Base-by-base conservation (phyloP, 2,888 invertebrate genomes). In the Baronia brevicornis region DNA sequence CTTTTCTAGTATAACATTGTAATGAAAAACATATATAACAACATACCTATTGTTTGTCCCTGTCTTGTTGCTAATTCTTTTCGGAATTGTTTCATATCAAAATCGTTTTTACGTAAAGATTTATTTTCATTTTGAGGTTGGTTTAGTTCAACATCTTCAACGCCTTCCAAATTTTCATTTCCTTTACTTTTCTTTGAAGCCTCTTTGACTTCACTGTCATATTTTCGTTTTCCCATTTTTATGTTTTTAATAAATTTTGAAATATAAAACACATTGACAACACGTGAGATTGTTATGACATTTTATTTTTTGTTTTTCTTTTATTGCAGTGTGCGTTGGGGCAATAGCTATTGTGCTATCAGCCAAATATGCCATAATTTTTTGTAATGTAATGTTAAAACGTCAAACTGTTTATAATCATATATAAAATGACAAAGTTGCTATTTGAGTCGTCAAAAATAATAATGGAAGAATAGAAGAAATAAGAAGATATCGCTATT, bases 81-180 rank as follows among this genome's bases (percentile, higher is more conserved):
- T 1, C 89, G 79, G 38, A 90, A 89, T 39, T 87, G 79, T 62
- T 87, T 84, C 36, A 88, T 73, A 57, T 88, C 87, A 51, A 89
- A 89, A 45, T 49, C 51, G 34, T 67, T 43, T 39, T 50, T 75
- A 41, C 57, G 43, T 14, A 52, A n/a, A 33, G 43, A 46, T 7
- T 42, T 40, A 36, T 46, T 22, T 39, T 52, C 45, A 41, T 48
- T 63, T 65, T 65, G 63, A 63, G 70, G 66, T 71, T 71, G 64
- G 46, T 52, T 48, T 4, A 38, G 25, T 6, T 43, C 48, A 7
- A 38, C 38, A 21, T 43, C 42, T 21, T 48, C 51, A 9, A 41
- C 29, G 11, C 36, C 38, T 24, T 52, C 47, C 11, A 34, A 42
- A 11, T 45, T 47, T 31, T 59, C 59, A 23, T 53, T 49, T 5